phyloP scores from a whole-genome alignment of 1,140 invertebrate genomes.

The Drosophila burlai region DNA sequence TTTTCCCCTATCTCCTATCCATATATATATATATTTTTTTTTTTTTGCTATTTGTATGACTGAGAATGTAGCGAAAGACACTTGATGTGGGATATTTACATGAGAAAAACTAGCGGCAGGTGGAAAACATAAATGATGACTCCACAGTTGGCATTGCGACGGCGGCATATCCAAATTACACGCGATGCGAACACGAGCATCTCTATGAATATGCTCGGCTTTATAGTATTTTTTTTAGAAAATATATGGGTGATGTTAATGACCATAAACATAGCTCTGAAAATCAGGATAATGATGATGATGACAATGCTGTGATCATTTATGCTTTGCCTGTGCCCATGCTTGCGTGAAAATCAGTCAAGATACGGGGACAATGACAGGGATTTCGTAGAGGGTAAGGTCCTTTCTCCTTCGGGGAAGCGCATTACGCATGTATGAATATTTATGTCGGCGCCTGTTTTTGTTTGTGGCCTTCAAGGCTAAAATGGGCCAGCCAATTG shows the following conservation, averaged over 20 bases:
- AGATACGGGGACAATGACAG: slow-evolving; percentile 46
- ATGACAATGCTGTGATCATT: slow-evolving; percentile 32
- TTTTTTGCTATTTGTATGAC: slow-evolving; percentile 4
- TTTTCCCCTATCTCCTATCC: neutral
- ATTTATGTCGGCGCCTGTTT: slow-evolving; percentile 38
- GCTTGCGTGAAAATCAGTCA: slow-evolving; percentile 48
- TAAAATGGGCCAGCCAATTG: slow-evolving; percentile 26
- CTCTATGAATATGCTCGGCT: slow-evolving; percentile 17
- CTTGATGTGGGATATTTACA: slow-evolving; percentile 47
- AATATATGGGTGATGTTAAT: slow-evolving; percentile 15
- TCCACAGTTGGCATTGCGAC: slow-evolving; percentile 36
- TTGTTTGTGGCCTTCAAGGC: slow-evolving; percentile 22
- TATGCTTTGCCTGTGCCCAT: slow-evolving; percentile 45
- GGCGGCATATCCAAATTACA: slow-evolving; percentile 38
- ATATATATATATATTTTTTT: neutral
- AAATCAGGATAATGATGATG: slow-evolving; percentile 1
- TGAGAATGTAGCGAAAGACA: slow-evolving; percentile 46
- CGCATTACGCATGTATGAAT: slow-evolving; percentile 39
- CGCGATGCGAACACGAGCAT: neutral
- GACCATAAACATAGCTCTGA: neutral
- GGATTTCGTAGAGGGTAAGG: slow-evolving; percentile 11
- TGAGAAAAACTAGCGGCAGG: slow-evolving; percentile 45
- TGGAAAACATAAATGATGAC: slow-evolving; percentile 41
- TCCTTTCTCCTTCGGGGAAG: neutral
- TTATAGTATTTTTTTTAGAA: slow-evolving; percentile 11